Conservation (phyloP, 2,113 vertebrate genomes). For the Heloderma charlesbogerti region DNA sequence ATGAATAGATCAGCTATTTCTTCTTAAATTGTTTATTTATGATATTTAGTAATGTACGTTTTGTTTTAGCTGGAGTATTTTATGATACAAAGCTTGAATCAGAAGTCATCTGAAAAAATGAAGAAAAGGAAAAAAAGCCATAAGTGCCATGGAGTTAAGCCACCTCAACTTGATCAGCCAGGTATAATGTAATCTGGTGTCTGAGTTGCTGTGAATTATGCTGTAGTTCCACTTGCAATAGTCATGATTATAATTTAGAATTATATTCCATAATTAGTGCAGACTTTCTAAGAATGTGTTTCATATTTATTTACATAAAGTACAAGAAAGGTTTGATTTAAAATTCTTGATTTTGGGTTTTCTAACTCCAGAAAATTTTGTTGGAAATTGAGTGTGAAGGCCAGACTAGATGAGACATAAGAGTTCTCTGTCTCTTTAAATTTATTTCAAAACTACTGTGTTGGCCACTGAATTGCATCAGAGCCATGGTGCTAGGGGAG, state of each 20-base stretch:
- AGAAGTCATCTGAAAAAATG: constrained; percentile 92
- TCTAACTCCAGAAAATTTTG: neutral
- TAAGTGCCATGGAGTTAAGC: constrained; percentile 84
- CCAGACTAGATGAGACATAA: neutral
- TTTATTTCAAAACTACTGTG: neutral
- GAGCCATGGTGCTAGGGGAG: neutral
- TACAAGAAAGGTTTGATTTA: neutral
- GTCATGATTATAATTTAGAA: neutral
- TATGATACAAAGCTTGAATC: constrained; percentile 96
- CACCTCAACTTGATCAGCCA: constrained; percentile 93
- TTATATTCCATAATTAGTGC: neutral
- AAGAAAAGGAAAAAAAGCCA: constrained; percentile 86
- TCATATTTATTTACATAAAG: too few relatives aligned
- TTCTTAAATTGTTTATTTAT: constrained; percentile 2
- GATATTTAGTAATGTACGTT: constrained; percentile 28
- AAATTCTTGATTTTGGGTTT: neutral
- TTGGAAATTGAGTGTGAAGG: neutral
- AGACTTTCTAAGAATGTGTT: neutral
- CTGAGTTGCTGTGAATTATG: rapidly evolving
- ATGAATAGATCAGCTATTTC: neutral
- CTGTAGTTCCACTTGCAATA: neutral
- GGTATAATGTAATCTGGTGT: constrained; percentile 73
- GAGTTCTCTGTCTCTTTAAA: neutral
- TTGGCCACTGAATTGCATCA: neutral
- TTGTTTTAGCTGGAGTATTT: constrained; percentile 92